These are phyloP conservation scores for Tenebrosternarchus preto DNA, from an alignment of 2,113 vertebrate species.

Conservation along the genomic window DNA sequence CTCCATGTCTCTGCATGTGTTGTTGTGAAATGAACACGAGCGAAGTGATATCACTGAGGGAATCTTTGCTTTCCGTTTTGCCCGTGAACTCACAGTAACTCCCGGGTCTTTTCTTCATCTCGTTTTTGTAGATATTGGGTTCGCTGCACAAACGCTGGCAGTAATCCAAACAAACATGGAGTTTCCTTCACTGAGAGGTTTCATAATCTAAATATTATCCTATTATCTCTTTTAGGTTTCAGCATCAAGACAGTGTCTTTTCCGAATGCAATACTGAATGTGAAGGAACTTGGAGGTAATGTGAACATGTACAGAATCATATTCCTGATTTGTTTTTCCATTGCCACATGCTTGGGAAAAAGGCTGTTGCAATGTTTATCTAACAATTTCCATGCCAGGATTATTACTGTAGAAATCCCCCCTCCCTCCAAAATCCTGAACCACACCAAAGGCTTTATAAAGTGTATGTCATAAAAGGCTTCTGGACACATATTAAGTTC, in stretches of 20 bases:
- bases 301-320: neutral
- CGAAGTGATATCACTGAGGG: conserved; percentile 23
- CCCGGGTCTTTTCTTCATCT: conserved; percentile 28
- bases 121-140: neutral
- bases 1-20: conserved; percentile 50
- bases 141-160: neutral
- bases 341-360: neutral
- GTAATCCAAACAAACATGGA: neutral
- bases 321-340: neutral
- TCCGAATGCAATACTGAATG: conserved; percentile 94
- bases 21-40: conserved; percentile 43
- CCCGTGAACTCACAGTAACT: conserved; percentile 20
- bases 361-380: conserved; percentile 4
- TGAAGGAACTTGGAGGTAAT: conserved; percentile 99
- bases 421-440: neutral
- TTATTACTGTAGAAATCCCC: conserved; percentile 28
- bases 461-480: conserved; percentile 1
- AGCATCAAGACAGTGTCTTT: conserved; percentile 98
- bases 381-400: neutral
- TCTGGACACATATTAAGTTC: neutral
- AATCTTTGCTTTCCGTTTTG: neutral
- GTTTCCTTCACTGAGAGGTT: conserved; percentile 2
- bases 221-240: conserved; percentile 83
- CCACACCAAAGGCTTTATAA: conserved; percentile 5
- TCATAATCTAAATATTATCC: conserved; percentile 34